phyloP scores from a whole-genome alignment of 2,797 vertebrate genomes.

The Dendrocincla tyrannina region DNA sequence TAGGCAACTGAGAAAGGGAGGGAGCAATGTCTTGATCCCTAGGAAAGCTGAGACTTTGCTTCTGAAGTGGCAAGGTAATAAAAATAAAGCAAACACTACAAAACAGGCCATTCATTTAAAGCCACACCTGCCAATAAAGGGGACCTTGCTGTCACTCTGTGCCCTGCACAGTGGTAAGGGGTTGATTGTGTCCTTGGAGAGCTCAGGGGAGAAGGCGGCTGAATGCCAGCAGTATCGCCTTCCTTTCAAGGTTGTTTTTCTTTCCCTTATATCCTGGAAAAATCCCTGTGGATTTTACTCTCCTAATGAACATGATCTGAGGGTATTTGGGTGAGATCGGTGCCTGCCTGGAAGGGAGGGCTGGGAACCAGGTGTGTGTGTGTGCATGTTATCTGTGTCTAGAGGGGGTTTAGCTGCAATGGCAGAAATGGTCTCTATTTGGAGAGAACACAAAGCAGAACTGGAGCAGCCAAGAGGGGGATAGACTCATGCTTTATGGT shows the following conservation, averaged over 20 bases:
- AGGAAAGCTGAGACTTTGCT: background rate
- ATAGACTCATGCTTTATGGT: background rate
- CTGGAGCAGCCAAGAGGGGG: background rate
- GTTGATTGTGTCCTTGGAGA: background rate
- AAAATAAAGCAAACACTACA: background rate
- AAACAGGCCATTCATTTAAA: background rate
- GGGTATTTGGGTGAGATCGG: background rate
- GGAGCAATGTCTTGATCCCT: background rate
- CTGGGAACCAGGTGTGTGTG: background rate
- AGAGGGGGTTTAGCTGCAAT: background rate
- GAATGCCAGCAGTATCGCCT: background rate
- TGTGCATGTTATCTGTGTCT: rapidly evolving
- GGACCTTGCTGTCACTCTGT: background rate
- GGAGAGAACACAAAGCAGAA: background rate
- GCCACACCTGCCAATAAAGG: background rate
- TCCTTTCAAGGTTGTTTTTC: background rate
- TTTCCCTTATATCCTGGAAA: background rate
- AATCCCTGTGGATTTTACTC: background rate
- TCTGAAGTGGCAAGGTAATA: background rate
- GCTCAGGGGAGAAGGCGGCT: background rate
- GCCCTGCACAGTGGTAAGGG: rapidly evolving
- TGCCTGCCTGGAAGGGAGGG: background rate
- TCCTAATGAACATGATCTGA: background rate
- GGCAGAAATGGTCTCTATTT: background rate
- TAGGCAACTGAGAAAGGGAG: background rate